A percentile compares a stretch with the other conserved stretches of the same genome.
phyloP scores from a whole-genome alignment of 1,140 invertebrate genomes.

The Hermatobates lingyangjiaoensis region DNA sequence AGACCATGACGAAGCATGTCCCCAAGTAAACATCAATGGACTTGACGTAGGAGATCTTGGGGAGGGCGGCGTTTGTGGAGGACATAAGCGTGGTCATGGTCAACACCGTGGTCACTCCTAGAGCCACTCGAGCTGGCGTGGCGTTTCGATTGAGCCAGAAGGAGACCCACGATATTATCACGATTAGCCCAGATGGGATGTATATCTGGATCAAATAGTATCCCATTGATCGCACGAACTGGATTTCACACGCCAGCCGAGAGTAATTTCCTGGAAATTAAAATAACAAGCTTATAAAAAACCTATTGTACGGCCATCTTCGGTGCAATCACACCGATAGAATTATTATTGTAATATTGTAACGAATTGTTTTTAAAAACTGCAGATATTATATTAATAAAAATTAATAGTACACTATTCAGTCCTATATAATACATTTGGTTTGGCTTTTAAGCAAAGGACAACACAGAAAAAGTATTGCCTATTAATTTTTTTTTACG shows the following conservation, averaged over 20 bases:
- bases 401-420: too few species aligned
- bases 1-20: conserved; percentile 95
- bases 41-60: conserved; percentile 97
- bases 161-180: conserved; percentile 96
- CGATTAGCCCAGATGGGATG: conserved; percentile 94
- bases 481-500: too few species aligned
- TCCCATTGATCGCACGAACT: conserved; percentile 93
- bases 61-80: conserved; percentile 90
- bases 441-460: too few species aligned
- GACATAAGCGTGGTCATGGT: conserved; percentile 99
- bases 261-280: conserved; percentile 94
- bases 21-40: conserved; percentile 96
- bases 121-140: conserved; percentile 84
- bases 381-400: too few species aligned
- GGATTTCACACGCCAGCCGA: conserved; percentile 88
- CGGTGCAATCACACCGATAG: too few species aligned
- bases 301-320: too few species aligned
- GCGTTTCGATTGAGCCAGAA: conserved; percentile 91
- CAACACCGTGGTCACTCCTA: conserved; percentile 92
- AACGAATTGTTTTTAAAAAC: too few species aligned
- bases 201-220: conserved; percentile 99
- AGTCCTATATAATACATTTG: too few species aligned
- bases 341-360: too few species aligned
- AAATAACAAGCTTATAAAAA: too few species aligned
- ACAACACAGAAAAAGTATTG: too few species aligned